Percentiles rank a stretch among this genome's conserved stretches.
Conservation (phyloP, 2,797 vertebrate species). For the Crenichthys baileyi region DNA sequence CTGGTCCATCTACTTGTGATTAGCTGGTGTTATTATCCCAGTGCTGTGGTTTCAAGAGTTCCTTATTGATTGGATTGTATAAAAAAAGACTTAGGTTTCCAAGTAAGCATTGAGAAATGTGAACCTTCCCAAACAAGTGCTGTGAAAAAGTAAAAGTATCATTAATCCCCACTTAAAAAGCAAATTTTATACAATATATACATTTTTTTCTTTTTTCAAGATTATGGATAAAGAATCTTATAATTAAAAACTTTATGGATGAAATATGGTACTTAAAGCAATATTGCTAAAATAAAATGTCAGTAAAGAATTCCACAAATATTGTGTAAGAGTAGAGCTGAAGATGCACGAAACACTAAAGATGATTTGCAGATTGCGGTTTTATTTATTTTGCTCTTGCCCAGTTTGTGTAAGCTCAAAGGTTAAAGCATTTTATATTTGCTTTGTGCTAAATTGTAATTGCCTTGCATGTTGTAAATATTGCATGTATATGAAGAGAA, state of each 20-base stretch:
- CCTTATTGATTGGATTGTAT: conserved; percentile 33
- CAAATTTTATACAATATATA: conserved; percentile 25
- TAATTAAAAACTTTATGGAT: conserved; percentile 48
- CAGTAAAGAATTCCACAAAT: conserved; percentile 46
- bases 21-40: conserved; percentile 37
- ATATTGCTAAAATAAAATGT: conserved; percentile 22
- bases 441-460: conserved; percentile 74
- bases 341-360: conserved; percentile 51
- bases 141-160: conserved; percentile 16
- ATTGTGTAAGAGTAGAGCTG: conserved; percentile 15
- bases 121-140: conserved; percentile 22
- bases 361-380: conserved; percentile 70
- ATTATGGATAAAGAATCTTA: conserved; percentile 31
- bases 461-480: conserved; percentile 83
- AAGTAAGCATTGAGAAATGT: conserved; percentile 31
- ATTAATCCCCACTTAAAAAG: conserved; percentile 35
- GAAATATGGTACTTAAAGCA: conserved; percentile 44
- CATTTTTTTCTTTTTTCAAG: conserved; percentile 25
- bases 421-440: conserved; percentile 51
- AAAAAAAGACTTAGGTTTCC: conserved; percentile 20
- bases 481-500: conserved; percentile 74
- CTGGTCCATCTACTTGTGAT: conserved; percentile 99
- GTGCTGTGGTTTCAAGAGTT: conserved; percentile 8
- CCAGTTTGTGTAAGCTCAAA: conserved; percentile 63
- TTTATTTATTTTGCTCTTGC: conserved; percentile 31